phyloP scores from a whole-genome alignment of 1,140 invertebrate species.

The Lasioglossum baleicum region DNA sequence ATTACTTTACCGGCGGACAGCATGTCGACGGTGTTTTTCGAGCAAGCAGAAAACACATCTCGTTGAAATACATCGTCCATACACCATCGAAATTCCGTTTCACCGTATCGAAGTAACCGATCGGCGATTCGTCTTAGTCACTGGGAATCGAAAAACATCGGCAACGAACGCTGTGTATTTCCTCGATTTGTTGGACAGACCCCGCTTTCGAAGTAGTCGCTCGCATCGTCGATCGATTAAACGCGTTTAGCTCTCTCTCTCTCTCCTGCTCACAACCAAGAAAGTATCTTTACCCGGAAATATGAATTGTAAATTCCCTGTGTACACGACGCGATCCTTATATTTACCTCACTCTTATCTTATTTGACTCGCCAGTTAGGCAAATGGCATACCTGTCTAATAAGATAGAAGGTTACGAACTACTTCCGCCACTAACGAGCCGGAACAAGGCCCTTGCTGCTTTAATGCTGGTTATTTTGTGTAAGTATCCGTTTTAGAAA shows the following conservation, averaged over 20 bases:
- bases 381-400: too few relatives aligned
- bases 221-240: background rate
- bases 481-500: too few relatives aligned
- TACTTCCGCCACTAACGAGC: too few relatives aligned
- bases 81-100: constrained; percentile 26
- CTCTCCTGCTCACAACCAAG: background rate
- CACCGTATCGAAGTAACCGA: constrained; percentile 20
- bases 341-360: too few relatives aligned
- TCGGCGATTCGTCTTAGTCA: constrained; percentile 46
- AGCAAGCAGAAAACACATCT: constrained; percentile 12
- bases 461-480: too few relatives aligned
- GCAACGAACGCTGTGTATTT: constrained; percentile 11
- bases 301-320: background rate
- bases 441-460: too few relatives aligned
- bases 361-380: too few relatives aligned
- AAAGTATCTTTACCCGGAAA: background rate
- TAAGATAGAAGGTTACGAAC: too few relatives aligned
- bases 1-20: constrained; percentile 21
- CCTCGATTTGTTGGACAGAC: constrained; percentile 6
- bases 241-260: background rate
- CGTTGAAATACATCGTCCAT: constrained; percentile 6
- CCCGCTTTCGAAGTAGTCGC: background rate
- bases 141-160: constrained; percentile 30
- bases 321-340: background rate
- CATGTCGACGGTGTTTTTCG: constrained; percentile 18